A percentile compares a stretch with the other conserved stretches of the same genome.
phyloP scores from a whole-genome alignment of 2,797 vertebrate genomes.

The Nyctalus aviator region DNA sequence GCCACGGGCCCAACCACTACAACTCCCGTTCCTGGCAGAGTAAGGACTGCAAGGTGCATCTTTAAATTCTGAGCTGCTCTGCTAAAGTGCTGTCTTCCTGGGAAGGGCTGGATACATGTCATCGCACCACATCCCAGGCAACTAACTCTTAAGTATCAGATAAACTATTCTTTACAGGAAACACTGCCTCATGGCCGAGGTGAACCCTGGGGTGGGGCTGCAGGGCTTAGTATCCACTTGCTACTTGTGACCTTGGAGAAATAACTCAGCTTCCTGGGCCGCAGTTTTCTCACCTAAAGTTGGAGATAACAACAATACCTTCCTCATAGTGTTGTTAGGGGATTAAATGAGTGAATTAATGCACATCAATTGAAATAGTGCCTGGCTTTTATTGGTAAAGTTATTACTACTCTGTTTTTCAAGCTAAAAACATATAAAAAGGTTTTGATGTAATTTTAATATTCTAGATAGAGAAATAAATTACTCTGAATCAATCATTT shows the following conservation, averaged over 20 bases:
- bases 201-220: not conserved
- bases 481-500: not conserved
- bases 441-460: not conserved
- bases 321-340: not conserved
- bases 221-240: not conserved
- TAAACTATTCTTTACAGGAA: not conserved
- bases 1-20: rapidly evolving
- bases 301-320: not conserved
- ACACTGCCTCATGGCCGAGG: not conserved
- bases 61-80: not conserved
- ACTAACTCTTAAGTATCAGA: not conserved
- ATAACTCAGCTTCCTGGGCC: not conserved
- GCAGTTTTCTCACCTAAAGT: slow-evolving; percentile 19
- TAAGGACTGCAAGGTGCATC: not conserved
- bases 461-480: slow-evolving; percentile 4
- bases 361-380: slow-evolving; percentile 34
- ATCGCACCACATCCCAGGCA: not conserved
- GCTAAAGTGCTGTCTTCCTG: not conserved
- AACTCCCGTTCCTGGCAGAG: not conserved
- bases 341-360: slow-evolving; percentile 26
- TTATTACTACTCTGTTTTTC: slow-evolving; percentile 23
- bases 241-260: not conserved
- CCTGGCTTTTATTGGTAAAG: slow-evolving; percentile 3
- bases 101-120: not conserved
- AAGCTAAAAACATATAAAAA: not conserved